A percentile compares a stretch with the other conserved stretches of the same genome.
phyloP scores from a whole-genome alignment of 1,140 invertebrate species.

The Pseudoatta argentina region DNA sequence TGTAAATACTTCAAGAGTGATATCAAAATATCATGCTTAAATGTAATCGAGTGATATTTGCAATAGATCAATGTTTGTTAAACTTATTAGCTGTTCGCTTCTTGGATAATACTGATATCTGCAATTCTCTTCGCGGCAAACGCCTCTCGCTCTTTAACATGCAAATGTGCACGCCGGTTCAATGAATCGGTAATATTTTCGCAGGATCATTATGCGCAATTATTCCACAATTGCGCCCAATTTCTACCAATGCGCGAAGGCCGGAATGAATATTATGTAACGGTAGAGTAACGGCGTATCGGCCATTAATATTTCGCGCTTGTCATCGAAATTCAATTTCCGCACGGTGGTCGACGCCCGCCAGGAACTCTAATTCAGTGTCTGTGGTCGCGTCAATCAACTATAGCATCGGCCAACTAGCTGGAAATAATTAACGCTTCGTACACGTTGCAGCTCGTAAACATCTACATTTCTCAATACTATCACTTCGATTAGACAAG shows the following conservation, averaged over 20 bases:
- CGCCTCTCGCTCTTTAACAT: constrained; percentile 40
- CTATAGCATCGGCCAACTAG: constrained; percentile 67
- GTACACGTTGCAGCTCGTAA: constrained; percentile 34
- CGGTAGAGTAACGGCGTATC: constrained; percentile 41
- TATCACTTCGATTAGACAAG: neutral
- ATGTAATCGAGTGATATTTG: neutral
- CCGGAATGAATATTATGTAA: constrained; percentile 65
- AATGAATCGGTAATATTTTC: constrained; percentile 74
- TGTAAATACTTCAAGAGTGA: neutral
- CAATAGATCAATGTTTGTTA: neutral
- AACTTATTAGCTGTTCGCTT: neutral
- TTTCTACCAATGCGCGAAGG: constrained; percentile 63
- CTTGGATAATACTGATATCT: constrained; percentile 34
- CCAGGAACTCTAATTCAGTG: constrained; percentile 74
- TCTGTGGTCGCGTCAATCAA: constrained; percentile 76
- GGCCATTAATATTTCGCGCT: constrained; percentile 75
- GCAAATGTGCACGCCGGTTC: constrained; percentile 47
- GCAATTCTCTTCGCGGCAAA: constrained; percentile 47
- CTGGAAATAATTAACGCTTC: constrained; percentile 75
- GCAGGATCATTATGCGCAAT: constrained; percentile 67
- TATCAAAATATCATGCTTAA: neutral
- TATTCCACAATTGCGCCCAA: constrained; percentile 73
- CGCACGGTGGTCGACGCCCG: constrained; percentile 51
- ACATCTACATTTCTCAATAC: constrained; percentile 16
- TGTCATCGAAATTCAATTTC: constrained; percentile 80